Percentiles rank a stretch among this genome's conserved stretches.
phyloP scores from a whole-genome alignment of 2,113 vertebrate genomes.

The Prionailurus bengalensis region DNA sequence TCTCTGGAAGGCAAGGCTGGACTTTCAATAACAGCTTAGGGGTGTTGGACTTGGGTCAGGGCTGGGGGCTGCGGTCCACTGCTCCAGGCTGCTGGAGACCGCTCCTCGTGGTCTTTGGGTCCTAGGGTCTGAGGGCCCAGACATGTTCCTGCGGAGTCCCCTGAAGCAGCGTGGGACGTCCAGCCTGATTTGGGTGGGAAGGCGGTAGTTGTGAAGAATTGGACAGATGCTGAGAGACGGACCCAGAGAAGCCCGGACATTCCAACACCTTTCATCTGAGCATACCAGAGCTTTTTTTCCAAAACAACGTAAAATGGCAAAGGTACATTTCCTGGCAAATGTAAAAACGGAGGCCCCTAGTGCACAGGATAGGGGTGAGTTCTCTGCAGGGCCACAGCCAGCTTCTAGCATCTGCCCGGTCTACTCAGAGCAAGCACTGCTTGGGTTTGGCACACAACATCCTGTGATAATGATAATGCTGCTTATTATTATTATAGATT shows the following conservation, averaged over 20 bases:
- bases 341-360: not conserved
- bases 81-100: not conserved
- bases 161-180: rapidly evolving
- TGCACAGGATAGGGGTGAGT: too few species aligned
- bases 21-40: not conserved
- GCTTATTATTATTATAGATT: not conserved
- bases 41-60: too few species aligned
- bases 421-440: not conserved
- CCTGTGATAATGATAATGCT: not conserved
- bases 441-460: not conserved
- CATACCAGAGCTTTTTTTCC: not conserved
- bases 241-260: not conserved
- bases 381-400: not conserved
- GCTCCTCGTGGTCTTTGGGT: not conserved
- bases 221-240: not conserved
- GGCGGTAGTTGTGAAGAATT: not conserved
- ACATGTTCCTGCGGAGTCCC: not conserved
- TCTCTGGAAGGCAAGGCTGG: not conserved
- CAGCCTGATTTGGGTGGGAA: not conserved
- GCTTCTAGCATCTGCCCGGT: not conserved
- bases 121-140: not conserved
- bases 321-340: not conserved
- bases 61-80: not conserved
- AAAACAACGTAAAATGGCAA: too few species aligned
- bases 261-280: not conserved